Conservation (phyloP, 30 jellyfish, hydroid and myxozoan species). For the Aurelia aurita complex sp. Pacific region DNA sequence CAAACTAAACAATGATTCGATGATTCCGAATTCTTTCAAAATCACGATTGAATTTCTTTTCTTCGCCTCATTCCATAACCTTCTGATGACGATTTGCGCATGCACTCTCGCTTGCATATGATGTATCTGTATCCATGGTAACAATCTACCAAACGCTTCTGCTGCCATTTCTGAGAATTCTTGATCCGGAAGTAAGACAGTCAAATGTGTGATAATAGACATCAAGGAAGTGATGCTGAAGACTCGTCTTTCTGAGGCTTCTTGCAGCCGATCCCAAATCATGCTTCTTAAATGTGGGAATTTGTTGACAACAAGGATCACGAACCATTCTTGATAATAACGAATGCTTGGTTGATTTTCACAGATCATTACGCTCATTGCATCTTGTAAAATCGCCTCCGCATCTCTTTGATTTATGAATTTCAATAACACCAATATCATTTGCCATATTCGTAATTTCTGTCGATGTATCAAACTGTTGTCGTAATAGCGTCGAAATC, state of each 20-base stretch:
- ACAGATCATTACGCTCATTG: slow-evolving; percentile 29
- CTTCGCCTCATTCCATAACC: slow-evolving; percentile 73
- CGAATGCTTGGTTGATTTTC: slow-evolving; percentile 94
- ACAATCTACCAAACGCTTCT: slow-evolving; percentile 54
- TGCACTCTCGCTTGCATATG: slow-evolving; percentile 91
- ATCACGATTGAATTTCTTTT: slow-evolving; percentile 22
- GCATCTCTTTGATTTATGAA: slow-evolving; percentile 30
- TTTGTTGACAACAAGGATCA: slow-evolving; percentile 30
- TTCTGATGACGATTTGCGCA: slow-evolving; percentile 73
- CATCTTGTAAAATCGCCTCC: slow-evolving; percentile 3
- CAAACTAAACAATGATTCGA: slow-evolving; percentile 62
- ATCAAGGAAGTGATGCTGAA: slow-evolving; percentile 68
- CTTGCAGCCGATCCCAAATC: slow-evolving; percentile 68
- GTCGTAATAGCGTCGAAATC: slow-evolving; percentile 65
- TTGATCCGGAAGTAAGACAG: slow-evolving; percentile 46
- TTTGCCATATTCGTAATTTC: slow-evolving; percentile 89
- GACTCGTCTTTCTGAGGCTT: slow-evolving; percentile 82
- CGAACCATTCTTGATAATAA: slow-evolving; percentile 86
- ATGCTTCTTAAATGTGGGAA: slow-evolving; percentile 28
- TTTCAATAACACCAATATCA: slow-evolving; percentile 60
- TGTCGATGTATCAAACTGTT: slow-evolving; percentile 87
- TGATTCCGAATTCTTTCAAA: slow-evolving; percentile 23
- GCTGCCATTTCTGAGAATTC: slow-evolving; percentile 64
- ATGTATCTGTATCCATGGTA: slow-evolving; percentile 96
- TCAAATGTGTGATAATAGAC: slow-evolving; percentile 62